These are phyloP conservation scores for Drosophila tanythrix DNA, from an alignment of 2,888 invertebrate genomes.

Conservation along the genomic window DNA sequence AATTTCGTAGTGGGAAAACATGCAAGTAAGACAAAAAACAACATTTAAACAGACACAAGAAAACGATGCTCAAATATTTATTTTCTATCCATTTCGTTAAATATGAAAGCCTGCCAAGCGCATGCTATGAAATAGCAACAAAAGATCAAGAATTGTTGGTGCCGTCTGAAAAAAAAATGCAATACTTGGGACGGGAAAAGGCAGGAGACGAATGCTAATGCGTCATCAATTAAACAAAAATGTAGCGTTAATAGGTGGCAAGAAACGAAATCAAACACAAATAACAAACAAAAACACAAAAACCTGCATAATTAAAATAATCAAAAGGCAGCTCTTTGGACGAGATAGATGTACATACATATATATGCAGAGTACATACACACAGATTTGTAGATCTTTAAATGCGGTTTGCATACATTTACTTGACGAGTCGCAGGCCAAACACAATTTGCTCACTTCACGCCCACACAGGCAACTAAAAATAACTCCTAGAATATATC, in stretches of 20 bases:
- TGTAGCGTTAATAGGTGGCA: conserved; percentile 69
- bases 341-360: background rate
- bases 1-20: conserved; percentile 57
- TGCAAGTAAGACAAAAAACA: conserved; percentile 32
- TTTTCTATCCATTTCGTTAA: conserved; percentile 35
- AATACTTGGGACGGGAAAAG: conserved; percentile 29
- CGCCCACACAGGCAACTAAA: conserved; percentile 69
- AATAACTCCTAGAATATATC: conserved; percentile 52
- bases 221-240: conserved; percentile 79
- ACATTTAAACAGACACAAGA: background rate
- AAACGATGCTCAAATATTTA: conserved; percentile 31
- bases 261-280: conserved; percentile 22
- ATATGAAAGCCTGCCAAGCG: conserved; percentile 51
- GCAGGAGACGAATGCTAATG: conserved; percentile 43
- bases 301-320: conserved; percentile 60
- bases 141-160: conserved; percentile 70
- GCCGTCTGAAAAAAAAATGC: conserved; percentile 76
- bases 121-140: conserved; percentile 56
- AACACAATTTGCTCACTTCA: conserved; percentile 58
- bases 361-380: background rate
- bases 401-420: conserved; percentile 59
- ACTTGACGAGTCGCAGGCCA: conserved; percentile 59
- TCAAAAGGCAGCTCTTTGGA: conserved; percentile 37
- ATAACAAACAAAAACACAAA: conserved; percentile 28
- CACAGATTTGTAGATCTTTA: conserved; percentile 19